phyloP scores from a whole-genome alignment of 1,140 invertebrate genomes.

The Magallana angulata region DNA sequence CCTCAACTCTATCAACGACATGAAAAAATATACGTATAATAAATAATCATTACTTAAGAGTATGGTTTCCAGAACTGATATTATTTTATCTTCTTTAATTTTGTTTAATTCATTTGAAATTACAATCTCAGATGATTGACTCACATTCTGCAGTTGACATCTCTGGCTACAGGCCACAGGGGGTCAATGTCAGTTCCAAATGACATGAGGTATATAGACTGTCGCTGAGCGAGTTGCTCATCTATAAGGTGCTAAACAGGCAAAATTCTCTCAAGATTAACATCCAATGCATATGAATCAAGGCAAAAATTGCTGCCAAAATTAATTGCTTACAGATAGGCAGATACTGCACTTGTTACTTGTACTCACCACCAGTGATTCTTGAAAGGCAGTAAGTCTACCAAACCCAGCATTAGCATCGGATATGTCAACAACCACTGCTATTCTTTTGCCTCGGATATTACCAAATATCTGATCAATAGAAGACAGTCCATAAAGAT shows the following conservation, averaged over 20 bases:
- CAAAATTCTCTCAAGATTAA: neutral
- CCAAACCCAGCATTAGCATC: constrained; percentile 78
- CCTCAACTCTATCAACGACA: constrained; percentile 71
- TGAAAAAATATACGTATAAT: neutral
- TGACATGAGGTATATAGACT: constrained; percentile 74
- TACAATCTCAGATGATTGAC: neutral
- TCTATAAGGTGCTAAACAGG: constrained; percentile 77
- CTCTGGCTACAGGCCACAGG: constrained; percentile 75
- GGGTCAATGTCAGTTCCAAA: constrained; percentile 76
- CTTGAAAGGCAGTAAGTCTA: constrained; percentile 74
- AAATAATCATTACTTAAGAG: neutral
- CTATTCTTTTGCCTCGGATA: constrained; percentile 74
- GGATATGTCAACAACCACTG: constrained; percentile 76
- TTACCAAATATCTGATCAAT: constrained; percentile 77
- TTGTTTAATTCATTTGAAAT: neutral
- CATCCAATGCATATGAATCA: no score
- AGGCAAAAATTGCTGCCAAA: neutral
- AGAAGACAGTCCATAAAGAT: neutral
- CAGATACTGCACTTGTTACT: neutral
- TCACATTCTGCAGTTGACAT: constrained; percentile 77
- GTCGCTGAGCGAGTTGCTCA: constrained; percentile 76
- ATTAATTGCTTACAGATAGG: neutral
- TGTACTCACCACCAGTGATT: constrained; percentile 75
- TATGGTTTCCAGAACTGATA: neutral
- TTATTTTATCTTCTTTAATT: neutral